A percentile compares a stretch with the other conserved stretches of the same genome.
phyloP scores from a whole-genome alignment of 92 coral and sea anemone species.

The Porites rus region DNA sequence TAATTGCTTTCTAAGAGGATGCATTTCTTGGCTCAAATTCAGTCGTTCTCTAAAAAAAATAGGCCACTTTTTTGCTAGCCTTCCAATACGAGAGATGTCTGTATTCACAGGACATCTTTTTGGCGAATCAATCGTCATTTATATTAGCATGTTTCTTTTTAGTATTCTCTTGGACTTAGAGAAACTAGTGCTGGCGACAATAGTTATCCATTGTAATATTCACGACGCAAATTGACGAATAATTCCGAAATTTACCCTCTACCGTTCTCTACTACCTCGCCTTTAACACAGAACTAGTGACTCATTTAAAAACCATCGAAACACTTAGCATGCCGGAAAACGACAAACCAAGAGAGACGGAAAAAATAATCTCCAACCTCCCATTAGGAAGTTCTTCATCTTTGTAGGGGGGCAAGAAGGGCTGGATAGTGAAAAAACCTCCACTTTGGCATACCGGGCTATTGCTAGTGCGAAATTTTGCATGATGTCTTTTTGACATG shows the following conservation, averaged over 20 bases:
- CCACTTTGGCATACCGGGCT: neutral
- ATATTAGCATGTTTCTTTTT: neutral
- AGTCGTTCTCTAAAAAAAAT: slow-evolving; percentile 27
- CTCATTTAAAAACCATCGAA: too few relatives aligned
- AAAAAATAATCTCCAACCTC: neutral
- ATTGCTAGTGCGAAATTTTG: too few relatives aligned
- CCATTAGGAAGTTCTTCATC: neutral
- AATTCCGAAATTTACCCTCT: neutral
- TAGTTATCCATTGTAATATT: neutral
- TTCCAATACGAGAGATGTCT: neutral
- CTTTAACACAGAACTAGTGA: neutral
- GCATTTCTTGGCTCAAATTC: slow-evolving; percentile 23
- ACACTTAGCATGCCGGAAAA: slow-evolving; percentile 10
- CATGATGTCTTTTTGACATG: too few relatives aligned
- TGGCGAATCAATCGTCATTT: neutral
- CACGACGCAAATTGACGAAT: neutral
- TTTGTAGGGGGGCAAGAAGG: neutral
- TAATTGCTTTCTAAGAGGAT: slow-evolving; percentile 29
- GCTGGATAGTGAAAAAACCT: neutral
- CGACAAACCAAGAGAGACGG: neutral
- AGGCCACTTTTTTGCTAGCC: neutral
- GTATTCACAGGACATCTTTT: neutral
- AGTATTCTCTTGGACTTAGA: too few relatives aligned
- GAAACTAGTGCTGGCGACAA: too few relatives aligned
- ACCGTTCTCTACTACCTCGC: neutral